Conservation (phyloP, 2,888 invertebrate genomes). For the Nasonovia ribisnigri region DNA sequence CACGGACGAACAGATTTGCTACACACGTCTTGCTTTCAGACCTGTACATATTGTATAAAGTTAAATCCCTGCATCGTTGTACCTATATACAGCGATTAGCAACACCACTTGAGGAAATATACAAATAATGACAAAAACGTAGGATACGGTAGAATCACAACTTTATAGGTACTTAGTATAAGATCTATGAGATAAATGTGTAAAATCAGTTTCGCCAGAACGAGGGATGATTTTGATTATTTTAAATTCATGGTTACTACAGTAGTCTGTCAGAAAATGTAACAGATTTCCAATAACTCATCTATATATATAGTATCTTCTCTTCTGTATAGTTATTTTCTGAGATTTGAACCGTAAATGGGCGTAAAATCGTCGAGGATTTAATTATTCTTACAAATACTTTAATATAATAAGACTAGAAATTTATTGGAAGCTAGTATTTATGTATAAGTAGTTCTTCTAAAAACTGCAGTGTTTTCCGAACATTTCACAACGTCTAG, state of each 20-base stretch:
- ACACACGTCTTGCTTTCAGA: background rate
- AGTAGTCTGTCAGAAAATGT: background rate
- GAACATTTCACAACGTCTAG: no score
- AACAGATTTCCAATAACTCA: no score
- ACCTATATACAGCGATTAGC: background rate
- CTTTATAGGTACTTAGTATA: no score
- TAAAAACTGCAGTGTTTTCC: no score
- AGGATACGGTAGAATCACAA: no score
- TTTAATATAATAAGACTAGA: no score
- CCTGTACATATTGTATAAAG: background rate
- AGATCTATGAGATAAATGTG: background rate
- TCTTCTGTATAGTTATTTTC: background rate
- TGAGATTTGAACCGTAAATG: background rate
- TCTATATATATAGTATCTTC: no score
- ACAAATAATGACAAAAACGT: background rate
- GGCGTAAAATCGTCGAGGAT: background rate
- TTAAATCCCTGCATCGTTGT: background rate
- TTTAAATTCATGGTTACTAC: background rate
- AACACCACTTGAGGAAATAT: background rate
- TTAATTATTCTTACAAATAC: background rate
- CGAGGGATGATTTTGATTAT: background rate
- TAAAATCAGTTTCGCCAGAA: background rate
- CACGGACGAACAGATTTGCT: background rate
- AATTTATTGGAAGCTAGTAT: no score
- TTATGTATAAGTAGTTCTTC: no score